A percentile compares a stretch with the other conserved stretches of the same genome.
Conservation (phyloP, 2,797 vertebrate species). For the Clarias platycephalus region DNA sequence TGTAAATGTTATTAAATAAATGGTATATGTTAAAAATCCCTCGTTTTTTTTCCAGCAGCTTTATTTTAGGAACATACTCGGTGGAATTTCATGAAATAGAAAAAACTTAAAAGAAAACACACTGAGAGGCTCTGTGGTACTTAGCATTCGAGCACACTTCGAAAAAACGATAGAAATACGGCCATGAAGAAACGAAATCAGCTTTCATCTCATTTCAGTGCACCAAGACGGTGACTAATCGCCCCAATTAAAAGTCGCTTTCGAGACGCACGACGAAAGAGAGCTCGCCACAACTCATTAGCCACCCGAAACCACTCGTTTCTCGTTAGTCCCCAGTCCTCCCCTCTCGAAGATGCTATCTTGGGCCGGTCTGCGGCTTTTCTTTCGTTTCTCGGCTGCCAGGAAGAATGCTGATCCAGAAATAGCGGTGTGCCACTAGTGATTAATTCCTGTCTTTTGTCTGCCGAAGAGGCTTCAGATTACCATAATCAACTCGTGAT, state of each 20-base stretch:
- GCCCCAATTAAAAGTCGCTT: constrained; percentile 53
- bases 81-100: neutral
- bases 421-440: constrained; percentile 52
- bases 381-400: constrained; percentile 48
- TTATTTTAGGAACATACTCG: neutral
- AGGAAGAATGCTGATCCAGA: constrained; percentile 46
- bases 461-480: constrained; percentile 50
- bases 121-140: neutral
- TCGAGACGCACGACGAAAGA: constrained; percentile 17
- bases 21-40: constrained; percentile 6
- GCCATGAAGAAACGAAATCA: neutral
- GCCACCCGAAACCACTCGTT: constrained; percentile 48
- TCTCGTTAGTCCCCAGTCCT: constrained; percentile 45
- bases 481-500: constrained; percentile 61
- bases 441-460: constrained; percentile 59
- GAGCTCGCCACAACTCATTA: constrained; percentile 46
- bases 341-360: constrained; percentile 43
- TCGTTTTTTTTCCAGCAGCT: neutral
- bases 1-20: constrained; percentile 53
- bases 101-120: neutral
- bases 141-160: neutral
- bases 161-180: neutral
- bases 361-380: constrained; percentile 43
- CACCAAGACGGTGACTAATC: constrained; percentile 48
- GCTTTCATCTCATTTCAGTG: neutral